A percentile compares a stretch with the other conserved stretches of the same genome.
Evolutionary conservation across 2,888 invertebrate species (phyloP).

Genomic region (Mantis religiosa): DNA sequence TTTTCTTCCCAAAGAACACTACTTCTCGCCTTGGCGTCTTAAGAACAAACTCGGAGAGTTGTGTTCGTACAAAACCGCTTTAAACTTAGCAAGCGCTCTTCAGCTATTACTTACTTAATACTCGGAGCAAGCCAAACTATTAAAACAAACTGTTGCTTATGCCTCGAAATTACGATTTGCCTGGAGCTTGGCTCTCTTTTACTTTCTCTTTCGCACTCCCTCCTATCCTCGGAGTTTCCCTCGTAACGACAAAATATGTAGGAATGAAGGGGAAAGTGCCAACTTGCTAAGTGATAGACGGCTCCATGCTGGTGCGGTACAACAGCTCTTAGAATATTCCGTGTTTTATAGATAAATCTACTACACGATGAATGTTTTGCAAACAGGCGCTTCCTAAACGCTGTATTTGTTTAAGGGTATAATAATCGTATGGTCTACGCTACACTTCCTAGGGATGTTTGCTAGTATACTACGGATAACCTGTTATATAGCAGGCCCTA

Average conservation of each 20-base stretch:
- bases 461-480: too few relatives aligned
- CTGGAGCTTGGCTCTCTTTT: neutral
- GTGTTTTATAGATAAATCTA: neutral
- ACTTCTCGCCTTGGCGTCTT: neutral
- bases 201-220: neutral
- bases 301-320: neutral
- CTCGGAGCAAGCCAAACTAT: neutral
- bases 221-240: neutral
- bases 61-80: neutral
- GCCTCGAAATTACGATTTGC: neutral
- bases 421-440: neutral
- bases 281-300: neutral
- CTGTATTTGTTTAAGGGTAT: neutral
- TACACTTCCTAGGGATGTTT: too few relatives aligned
- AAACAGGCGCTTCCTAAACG: neutral
- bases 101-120: neutral
- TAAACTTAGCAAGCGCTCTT: neutral
- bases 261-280: neutral
- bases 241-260: neutral
- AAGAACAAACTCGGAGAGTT: neutral
- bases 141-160: neutral
- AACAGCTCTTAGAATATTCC: neutral
- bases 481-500: too few relatives aligned
- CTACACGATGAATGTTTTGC: neutral
- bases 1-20: neutral